phyloP scores from a whole-genome alignment of 2,888 invertebrate genomes.

The Dryocosmus kuriphilus region DNA sequence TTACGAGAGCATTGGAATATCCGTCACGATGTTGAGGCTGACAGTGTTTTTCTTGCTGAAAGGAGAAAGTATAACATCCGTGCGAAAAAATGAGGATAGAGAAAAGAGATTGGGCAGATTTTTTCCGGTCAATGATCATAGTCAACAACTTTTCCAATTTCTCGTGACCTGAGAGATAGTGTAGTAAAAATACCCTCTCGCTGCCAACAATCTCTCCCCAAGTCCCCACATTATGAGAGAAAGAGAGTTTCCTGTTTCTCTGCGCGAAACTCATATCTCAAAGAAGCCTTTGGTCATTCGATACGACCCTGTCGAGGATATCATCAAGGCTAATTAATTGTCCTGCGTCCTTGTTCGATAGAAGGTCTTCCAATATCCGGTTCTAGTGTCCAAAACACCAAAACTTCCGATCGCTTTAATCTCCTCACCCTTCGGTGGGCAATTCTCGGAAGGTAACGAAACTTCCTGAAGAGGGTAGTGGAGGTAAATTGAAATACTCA shows the following conservation, averaged over 20 bases:
- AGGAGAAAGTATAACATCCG: background rate
- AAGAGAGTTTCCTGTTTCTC: conserved; percentile 35
- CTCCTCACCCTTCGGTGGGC: conserved; percentile 50
- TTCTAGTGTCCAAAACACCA: conserved; percentile 56
- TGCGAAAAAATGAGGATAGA: background rate
- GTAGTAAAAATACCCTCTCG: no score
- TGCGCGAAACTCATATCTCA: conserved; percentile 44
- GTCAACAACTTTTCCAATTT: conserved; percentile 45
- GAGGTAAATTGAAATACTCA: conserved; percentile 54
- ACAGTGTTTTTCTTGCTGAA: background rate
- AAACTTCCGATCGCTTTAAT: conserved; percentile 56
- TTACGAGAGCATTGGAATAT: conserved; percentile 17
- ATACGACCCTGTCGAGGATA: conserved; percentile 37
- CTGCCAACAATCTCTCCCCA: conserved; percentile 4
- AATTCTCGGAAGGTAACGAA: conserved; percentile 43
- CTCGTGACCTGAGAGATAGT: background rate
- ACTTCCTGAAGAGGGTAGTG: conserved; percentile 43
- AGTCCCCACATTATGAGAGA: conserved; percentile 12
- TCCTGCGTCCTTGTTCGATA: conserved; percentile 58
- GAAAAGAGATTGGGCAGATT: conserved; percentile 31
- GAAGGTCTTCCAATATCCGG: conserved; percentile 69
- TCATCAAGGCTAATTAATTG: conserved; percentile 67
- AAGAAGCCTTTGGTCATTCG: conserved; percentile 27
- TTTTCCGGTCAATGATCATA: conserved; percentile 42
- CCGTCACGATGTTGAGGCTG: conserved; percentile 2